These are phyloP conservation scores for Passer montanus DNA, from an alignment of 2,113 vertebrate genomes.

Conservation along the genomic window DNA sequence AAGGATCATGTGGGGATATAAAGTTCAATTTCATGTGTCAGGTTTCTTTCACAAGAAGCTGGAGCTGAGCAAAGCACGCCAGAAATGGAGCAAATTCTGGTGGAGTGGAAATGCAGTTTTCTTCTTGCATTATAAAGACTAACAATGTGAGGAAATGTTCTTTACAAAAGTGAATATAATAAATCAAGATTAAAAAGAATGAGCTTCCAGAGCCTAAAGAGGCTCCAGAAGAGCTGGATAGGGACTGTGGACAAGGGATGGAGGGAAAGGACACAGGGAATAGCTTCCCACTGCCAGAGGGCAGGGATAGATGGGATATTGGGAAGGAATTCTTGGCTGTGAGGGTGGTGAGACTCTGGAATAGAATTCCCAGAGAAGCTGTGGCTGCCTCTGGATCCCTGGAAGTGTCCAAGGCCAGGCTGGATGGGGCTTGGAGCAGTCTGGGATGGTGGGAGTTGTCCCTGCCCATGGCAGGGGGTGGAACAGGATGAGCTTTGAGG, in stretches of 20 bases:
- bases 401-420: neutral
- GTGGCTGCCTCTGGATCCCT: neutral
- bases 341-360: accelerated
- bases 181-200: neutral
- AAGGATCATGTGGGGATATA: neutral
- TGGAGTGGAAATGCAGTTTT: neutral
- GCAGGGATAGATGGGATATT: neutral
- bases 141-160: neutral
- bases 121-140: neutral
- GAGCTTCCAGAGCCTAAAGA: neutral
- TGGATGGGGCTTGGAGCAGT: accelerated
- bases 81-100: neutral
- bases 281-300: neutral
- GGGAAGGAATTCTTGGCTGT: neutral
- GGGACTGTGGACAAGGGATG: neutral
- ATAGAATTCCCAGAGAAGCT: accelerated
- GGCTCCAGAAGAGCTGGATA: neutral
- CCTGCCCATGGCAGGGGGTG: neutral
- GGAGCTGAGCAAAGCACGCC: neutral
- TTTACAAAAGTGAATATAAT: neutral
- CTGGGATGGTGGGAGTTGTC: neutral
- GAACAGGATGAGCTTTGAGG: accelerated
- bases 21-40: neutral
- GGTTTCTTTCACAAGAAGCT: neutral
- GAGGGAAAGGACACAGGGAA: neutral